Evolutionary conservation across 64 coral and sea anemone genomes (phyloP).

Genomic region (Stichodactyla mertensii): DNA sequence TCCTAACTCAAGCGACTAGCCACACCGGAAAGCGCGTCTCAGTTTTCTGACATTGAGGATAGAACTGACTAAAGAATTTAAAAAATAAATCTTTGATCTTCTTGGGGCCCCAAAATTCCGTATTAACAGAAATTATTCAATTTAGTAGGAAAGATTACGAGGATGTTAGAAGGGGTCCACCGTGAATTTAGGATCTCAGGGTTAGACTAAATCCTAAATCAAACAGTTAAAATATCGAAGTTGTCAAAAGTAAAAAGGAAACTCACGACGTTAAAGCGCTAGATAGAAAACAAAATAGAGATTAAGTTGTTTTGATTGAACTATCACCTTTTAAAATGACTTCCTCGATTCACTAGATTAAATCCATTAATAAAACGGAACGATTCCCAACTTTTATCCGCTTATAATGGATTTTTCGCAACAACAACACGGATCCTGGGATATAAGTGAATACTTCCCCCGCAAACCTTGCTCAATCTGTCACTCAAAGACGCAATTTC

Average conservation of each 20-base stretch:
- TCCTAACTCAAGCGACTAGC: no score
- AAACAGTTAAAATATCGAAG: not conserved
- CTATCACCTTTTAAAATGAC: no score
- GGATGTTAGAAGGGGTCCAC: not conserved
- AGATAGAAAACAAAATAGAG: no score
- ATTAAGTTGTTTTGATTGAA: no score
- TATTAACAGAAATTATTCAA: not conserved
- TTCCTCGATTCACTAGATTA: not conserved
- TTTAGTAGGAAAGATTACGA: not conserved
- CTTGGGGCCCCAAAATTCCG: not conserved
- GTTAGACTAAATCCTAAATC: no score
- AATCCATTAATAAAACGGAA: not conserved
- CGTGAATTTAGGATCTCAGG: not conserved
- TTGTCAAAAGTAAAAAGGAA: not conserved
- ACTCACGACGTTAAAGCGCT: not conserved
- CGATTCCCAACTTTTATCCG: not conserved
- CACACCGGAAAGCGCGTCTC: no score
- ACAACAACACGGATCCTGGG: not conserved
- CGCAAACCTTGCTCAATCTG: not conserved
- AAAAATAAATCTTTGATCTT: not conserved
- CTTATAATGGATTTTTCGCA: not conserved
- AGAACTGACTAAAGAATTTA: not conserved
- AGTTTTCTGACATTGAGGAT: not conserved
- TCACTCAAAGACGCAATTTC: not conserved
- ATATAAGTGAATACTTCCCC: not conserved